A percentile compares a stretch with the other conserved stretches of the same genome.
Evolutionary conservation across 1,140 invertebrate genomes (phyloP).

Genomic region (Calliphora vicina): DNA sequence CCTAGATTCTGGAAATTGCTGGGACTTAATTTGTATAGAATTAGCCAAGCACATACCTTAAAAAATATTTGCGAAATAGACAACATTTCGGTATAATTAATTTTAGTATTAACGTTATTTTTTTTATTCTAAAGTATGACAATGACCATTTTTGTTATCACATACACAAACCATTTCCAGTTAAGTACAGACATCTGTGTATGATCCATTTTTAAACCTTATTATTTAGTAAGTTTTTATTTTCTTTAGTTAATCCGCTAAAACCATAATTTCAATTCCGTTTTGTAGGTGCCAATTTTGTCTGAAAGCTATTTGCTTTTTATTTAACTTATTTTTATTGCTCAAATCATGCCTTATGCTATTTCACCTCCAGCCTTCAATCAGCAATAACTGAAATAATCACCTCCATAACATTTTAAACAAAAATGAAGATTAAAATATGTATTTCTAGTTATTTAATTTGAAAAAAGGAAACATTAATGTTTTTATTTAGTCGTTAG

Average conservation of each 20-base stretch:
- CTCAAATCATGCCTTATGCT: neutral
- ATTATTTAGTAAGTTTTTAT: neutral
- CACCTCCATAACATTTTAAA: neutral
- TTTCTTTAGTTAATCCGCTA: neutral
- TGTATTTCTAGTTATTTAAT: slow-evolving; percentile 63
- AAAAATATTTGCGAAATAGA: no score
- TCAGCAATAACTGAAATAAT: neutral
- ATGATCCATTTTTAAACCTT: neutral
- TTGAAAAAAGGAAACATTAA: slow-evolving; percentile 47
- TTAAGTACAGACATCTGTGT: neutral
- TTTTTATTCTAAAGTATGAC: no score
- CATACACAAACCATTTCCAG: neutral
- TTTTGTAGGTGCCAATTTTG: neutral
- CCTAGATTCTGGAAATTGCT: no score
- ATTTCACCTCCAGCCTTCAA: neutral
- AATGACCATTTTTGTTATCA: no score
- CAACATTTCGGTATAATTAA: no score
- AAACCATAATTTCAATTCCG: neutral
- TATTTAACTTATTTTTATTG: neutral
- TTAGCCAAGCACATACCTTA: no score
- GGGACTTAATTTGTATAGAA: no score
- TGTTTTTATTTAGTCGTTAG: slow-evolving; percentile 56
- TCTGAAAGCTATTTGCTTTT: neutral
- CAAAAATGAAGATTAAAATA: neutral
- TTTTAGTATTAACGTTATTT: no score